Percentiles rank a stretch among this genome's conserved stretches.
These are phyloP conservation scores for Hydractinia symbiolongicarpus DNA, from an alignment of 30 jellyfish, hydroid and myxozoan species.

Conservation along the genomic window DNA sequence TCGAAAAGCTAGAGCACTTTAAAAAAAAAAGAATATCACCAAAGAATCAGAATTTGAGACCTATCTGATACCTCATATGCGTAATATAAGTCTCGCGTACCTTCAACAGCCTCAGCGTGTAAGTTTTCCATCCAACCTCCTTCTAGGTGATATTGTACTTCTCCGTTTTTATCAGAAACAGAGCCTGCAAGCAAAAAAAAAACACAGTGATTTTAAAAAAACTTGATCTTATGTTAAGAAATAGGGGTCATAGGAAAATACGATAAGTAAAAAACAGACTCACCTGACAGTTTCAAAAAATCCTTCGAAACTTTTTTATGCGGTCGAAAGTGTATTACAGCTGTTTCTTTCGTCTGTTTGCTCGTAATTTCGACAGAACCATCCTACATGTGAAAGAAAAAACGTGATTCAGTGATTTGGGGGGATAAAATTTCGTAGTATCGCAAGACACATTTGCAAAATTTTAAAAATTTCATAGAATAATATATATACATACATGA, in stretches of 20 bases:
- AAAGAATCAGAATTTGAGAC: too few species aligned
- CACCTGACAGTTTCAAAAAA: slow-evolving; percentile 61
- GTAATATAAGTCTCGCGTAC: slow-evolving; percentile 6
- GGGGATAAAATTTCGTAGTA: not conserved
- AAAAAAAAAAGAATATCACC: too few species aligned
- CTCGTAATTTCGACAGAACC: slow-evolving; percentile 55
- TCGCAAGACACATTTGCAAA: too few species aligned
- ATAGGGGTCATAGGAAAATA: too few species aligned
- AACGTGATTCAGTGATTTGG: not conserved
- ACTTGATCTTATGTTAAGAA: not conserved
- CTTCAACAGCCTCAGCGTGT: slow-evolving; percentile 51
- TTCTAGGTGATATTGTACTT: slow-evolving; percentile 35
- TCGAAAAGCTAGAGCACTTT: too few species aligned
- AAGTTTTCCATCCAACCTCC: slow-evolving; percentile 86
- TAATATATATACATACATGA: slow-evolving; percentile 50
- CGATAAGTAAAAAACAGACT: not conserved
- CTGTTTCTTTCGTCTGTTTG: slow-evolving; percentile 67
- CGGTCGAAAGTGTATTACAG: slow-evolving; percentile 64
- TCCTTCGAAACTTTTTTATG: slow-evolving; percentile 48
- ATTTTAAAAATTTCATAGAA: too few species aligned
- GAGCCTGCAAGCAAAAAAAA: slow-evolving; percentile 34
- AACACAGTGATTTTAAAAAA: not conserved
- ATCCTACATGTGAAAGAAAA: slow-evolving; percentile 38
- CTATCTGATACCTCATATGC: too few species aligned
- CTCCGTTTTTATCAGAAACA: slow-evolving; percentile 58